Base-by-base conservation (phyloP, 1,140 invertebrate genomes). In the Lycorma delicatula region DNA sequence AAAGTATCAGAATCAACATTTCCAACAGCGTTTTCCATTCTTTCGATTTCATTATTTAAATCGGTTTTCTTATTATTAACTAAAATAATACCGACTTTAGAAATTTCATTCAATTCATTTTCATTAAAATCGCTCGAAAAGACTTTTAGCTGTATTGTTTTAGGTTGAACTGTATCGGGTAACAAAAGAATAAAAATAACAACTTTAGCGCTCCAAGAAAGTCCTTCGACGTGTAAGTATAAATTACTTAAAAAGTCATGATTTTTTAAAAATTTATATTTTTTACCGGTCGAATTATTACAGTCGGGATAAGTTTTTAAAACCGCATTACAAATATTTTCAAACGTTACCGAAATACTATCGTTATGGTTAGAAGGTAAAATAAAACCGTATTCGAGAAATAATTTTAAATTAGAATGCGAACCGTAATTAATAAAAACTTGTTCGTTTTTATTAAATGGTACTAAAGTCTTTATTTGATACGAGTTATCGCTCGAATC, bases 181-280 rank as follows among this genome's bases (percentile, higher is more conserved):
- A 68, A 69, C 31, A 58, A 63, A n/a, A 67, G 52, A 52, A 75
- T 56, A 55, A 70, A 77, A 44, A 75, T 65, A 41, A 70, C 56
- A 55, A 67, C 66, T 54, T 63, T 67, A 2, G 69, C 69, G 70
- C 75, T 77, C 65, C 79, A 81, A 71, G 79, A 81, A 52, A 81
- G 60, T 16, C 79, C 79, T 60, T 73, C 70, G 2, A 66, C 65
- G 60, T 74, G 76, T 60, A 79, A 79, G 44, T 75, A 76, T 64
- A 81, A 73, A 61, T 74, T 73, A 60, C 72, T 64, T 57, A 75
- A 52, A 20, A 82, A 72, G 58, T 70, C 66, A 58, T 78, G 73
- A 27, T 67, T 66, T 52, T 67, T 69, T 31, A 82, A 71, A 63
- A 79, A 82, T 56, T 74, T 74, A 47, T 74, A 75, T 60, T 73